Base-by-base conservation (phyloP, 1,140 invertebrate species). In the Carcinoscorpius rotundicauda region DNA sequence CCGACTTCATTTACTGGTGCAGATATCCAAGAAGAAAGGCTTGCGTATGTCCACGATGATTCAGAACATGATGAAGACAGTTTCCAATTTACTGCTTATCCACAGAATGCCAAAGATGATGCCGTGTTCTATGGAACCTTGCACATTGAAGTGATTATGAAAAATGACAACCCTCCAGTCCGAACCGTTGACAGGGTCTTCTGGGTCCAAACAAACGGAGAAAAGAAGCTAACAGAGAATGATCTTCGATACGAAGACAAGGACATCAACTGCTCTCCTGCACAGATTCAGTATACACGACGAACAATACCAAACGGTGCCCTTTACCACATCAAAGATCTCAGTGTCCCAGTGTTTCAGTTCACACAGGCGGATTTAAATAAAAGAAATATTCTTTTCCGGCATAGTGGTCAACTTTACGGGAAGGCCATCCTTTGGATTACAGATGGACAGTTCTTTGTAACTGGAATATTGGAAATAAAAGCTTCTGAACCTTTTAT, bases 281-380 rank as follows among this genome's bases (percentile, higher is more conserved):
- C 81, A 0, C 83, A 91, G 72, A 86, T 97, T n/a, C 78, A 87
- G 48, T 97, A 91, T 70, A 87, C 84, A 0, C 83, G 85, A 9
- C 81, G 85, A 61, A 85, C 85, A 48, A 84, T 88, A 3, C 84
- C 86, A 0, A 93, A 91, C 73, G 91, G 90, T 2, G 83, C 75
- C n/a, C 72, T 81, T n/a, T 73, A 77, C 48, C 70, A 73, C 53
- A 67, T 72, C 5, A 69, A 71, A 52, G 74, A 75, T 62, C 71
- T 64, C 70, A 58, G 73, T 61, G 49, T 62, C 48, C 66, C 70
- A 64, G 71, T 77, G 5, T 83, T 83, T 52, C 82, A 87, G 67
- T 96, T 96, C 75, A 88, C 86, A 3, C 93, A 95, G 76, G 84
- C 87, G 59, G 91, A 96, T 73, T 83, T 97, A 10, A 82, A 91